phyloP scores from a whole-genome alignment of 2,797 vertebrate species.

The Lepus oiostolus region DNA sequence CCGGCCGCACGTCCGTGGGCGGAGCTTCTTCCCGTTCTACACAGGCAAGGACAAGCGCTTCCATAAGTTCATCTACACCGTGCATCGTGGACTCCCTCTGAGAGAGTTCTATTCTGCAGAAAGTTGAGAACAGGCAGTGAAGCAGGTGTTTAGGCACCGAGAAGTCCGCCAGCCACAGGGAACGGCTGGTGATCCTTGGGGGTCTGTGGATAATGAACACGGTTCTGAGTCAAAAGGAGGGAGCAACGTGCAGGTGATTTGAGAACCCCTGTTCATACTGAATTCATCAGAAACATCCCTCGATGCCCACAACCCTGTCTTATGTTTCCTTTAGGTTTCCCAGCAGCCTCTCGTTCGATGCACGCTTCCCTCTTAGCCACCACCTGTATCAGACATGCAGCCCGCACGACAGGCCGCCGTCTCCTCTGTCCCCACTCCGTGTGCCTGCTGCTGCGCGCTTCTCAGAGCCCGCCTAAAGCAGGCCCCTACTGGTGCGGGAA shows the following conservation, averaged over 20 bases:
- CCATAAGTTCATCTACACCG: neutral
- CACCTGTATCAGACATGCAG: rapidly evolving
- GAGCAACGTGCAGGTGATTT: neutral
- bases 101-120: neutral
- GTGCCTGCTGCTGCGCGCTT: neutral
- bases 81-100: neutral
- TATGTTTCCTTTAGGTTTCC: neutral
- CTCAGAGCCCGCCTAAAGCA: neutral
- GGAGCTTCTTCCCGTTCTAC: rapidly evolving
- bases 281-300: neutral
- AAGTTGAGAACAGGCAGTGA: neutral
- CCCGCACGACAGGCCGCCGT: rapidly evolving
- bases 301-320: neutral
- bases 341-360: neutral
- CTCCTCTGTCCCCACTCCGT: rapidly evolving
- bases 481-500: neutral
- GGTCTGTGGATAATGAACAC: neutral
- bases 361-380: neutral
- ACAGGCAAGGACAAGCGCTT: rapidly evolving
- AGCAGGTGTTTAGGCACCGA: neutral
- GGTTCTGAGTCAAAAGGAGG: neutral
- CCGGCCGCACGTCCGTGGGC: rapidly evolving
- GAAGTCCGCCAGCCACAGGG: neutral
- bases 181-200: neutral
- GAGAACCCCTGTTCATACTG: neutral